Evolutionary conservation across 2,888 invertebrate genomes (phyloP).

Genomic region (Dione vanillae): DNA sequence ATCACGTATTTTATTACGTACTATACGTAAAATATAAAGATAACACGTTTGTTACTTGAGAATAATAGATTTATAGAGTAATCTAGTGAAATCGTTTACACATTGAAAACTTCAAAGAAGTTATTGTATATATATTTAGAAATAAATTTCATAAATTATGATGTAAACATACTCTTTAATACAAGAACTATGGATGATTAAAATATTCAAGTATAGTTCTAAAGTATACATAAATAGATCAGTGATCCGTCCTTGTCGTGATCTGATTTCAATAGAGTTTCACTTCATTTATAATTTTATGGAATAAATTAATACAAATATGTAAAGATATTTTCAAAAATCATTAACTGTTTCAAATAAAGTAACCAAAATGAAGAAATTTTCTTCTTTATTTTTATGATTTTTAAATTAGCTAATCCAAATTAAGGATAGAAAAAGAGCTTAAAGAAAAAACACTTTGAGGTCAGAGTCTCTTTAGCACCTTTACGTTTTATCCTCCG

Average conservation of each 20-base stretch:
- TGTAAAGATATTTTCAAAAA: background rate
- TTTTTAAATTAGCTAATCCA: no score
- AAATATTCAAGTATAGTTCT: background rate
- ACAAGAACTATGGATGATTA: background rate
- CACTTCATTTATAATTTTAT: background rate
- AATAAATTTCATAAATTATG: constrained; percentile 15
- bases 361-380: no score
- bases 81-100: background rate
- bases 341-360: background rate
- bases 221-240: background rate
- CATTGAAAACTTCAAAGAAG: constrained; percentile 12
- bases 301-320: background rate
- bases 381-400: no score
- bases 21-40: constrained; percentile 7
- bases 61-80: constrained; percentile 20
- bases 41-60: background rate
- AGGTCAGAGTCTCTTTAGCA: no score
- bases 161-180: background rate
- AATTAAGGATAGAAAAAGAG: no score
- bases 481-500: no score
- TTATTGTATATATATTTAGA: constrained; percentile 2
- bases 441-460: no score
- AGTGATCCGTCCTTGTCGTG: background rate
- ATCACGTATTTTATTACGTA: background rate
- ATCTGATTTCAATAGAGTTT: background rate